A percentile compares a stretch with the other conserved stretches of the same genome.
phyloP scores from a whole-genome alignment of 1,140 invertebrate species.

The Drosophila baimaii region DNA sequence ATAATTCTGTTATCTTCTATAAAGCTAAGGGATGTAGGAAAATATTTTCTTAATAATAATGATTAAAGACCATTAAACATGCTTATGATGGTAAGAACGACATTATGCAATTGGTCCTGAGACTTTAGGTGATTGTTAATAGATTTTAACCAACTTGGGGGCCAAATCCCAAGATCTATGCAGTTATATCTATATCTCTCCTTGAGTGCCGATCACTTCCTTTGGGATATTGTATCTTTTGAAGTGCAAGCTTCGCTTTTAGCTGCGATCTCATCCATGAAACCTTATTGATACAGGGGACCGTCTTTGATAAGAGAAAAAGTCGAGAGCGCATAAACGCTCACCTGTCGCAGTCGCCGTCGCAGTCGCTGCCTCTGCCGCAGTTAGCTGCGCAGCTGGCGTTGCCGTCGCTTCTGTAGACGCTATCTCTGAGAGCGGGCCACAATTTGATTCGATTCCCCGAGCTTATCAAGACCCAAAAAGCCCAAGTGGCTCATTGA shows the following conservation, averaged over 20 bases:
- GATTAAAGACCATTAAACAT: no score
- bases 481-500: conserved; percentile 54
- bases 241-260: neutral
- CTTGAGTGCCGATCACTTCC: neutral
- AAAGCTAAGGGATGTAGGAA: no score
- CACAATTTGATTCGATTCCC: conserved; percentile 11
- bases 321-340: conserved; percentile 33
- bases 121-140: neutral
- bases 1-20: neutral
- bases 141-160: neutral
- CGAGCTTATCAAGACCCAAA: conserved; percentile 38
- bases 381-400: conserved; percentile 16
- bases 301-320: conserved; percentile 26
- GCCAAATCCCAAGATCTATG: neutral
- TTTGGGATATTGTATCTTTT: neutral
- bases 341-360: conserved; percentile 26
- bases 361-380: conserved; percentile 6
- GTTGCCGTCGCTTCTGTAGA: conserved; percentile 8
- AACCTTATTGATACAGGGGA: neutral
- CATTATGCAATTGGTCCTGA: no score
- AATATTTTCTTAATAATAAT: no score
- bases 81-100: neutral
- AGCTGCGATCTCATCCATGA: conserved; percentile 10
- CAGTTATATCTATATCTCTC: neutral
- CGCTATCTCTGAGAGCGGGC: conserved; percentile 38